A percentile compares a stretch with the other conserved stretches of the same genome.
phyloP scores from a whole-genome alignment of 2,113 vertebrate species.

The Passer domesticus region DNA sequence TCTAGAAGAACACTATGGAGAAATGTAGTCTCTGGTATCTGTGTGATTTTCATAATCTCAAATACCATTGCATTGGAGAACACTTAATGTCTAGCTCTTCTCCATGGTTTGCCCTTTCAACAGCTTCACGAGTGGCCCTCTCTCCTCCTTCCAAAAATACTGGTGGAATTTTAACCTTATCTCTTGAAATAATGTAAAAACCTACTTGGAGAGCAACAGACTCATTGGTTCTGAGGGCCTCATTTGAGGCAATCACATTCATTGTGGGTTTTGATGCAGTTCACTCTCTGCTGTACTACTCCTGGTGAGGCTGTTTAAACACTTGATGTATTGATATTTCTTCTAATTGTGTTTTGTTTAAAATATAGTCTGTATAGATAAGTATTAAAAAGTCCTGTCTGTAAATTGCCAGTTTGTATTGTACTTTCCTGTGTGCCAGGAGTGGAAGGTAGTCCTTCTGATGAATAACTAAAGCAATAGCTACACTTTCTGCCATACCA shows the following conservation, averaged over 20 bases:
- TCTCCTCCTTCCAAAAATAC: neutral
- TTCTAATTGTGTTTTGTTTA: neutral
- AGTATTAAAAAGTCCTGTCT: neutral
- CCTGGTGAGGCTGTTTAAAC: neutral
- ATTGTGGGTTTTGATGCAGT: neutral
- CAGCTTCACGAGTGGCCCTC: neutral
- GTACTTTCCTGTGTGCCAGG: neutral
- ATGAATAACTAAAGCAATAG: neutral
- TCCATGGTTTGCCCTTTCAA: neutral
- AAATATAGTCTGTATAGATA: neutral
- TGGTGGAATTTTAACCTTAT: neutral
- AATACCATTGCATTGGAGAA: neutral
- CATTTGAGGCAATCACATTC: neutral
- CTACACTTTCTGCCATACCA: neutral
- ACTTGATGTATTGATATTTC: neutral
- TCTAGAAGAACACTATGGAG: neutral
- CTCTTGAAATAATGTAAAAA: neutral
- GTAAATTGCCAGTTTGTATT: neutral
- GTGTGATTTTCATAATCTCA: neutral
- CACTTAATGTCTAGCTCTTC: neutral
- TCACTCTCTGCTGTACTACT: neutral
- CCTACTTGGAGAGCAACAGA: neutral
- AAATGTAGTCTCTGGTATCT: neutral
- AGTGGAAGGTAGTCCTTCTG: neutral
- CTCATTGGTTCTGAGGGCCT: neutral